phyloP scores from a whole-genome alignment of 2,113 vertebrate genomes.

The Dasyornis broadbenti region DNA sequence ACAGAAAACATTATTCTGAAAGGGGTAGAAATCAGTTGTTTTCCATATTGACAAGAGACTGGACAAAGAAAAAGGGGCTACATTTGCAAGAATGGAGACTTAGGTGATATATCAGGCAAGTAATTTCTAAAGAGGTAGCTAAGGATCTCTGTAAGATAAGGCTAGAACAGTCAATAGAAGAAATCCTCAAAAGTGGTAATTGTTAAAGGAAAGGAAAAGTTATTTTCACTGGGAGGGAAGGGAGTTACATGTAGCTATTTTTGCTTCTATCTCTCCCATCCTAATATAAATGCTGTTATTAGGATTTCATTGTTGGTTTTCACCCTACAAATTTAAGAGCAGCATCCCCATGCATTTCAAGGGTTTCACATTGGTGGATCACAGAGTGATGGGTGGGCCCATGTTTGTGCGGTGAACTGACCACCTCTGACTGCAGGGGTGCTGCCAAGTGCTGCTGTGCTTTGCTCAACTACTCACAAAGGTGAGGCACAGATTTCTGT shows the following conservation, averaged over 20 bases:
- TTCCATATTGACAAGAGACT: background rate
- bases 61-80: background rate
- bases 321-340: background rate
- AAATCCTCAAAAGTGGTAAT: background rate
- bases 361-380: background rate
- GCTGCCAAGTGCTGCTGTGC: background rate
- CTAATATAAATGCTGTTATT: background rate
- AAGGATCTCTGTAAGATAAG: background rate
- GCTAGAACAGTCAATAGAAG: background rate
- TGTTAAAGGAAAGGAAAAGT: background rate
- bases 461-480: background rate
- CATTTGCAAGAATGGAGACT: background rate
- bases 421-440: background rate
- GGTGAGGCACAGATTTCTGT: background rate
- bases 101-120: background rate
- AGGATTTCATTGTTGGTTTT: background rate
- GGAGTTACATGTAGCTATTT: background rate
- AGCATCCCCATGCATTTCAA: background rate
- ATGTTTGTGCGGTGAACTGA: background rate
- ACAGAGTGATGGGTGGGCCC: accelerated
- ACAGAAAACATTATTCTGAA: background rate
- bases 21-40: background rate
- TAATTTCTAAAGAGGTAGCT: background rate
- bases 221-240: background rate
- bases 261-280: background rate